Conservation (phyloP, 2,888 invertebrate species). For the Thereva unica region DNA sequence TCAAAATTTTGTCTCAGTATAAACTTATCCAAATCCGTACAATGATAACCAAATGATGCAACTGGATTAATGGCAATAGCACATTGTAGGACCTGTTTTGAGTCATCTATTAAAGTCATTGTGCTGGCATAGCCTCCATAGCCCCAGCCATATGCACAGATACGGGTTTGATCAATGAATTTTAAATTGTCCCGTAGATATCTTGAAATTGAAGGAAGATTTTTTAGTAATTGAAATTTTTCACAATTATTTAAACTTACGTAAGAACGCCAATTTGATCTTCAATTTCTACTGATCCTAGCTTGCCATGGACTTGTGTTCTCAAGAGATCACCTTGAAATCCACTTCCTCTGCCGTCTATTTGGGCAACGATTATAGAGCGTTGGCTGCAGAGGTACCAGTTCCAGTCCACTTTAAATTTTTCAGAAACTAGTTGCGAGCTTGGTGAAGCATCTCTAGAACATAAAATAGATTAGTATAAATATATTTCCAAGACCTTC, state of each 20-base stretch:
- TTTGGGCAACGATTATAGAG: constrained; percentile 83
- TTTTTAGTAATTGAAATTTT: not conserved
- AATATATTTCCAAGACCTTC: not conserved
- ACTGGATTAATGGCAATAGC: constrained; percentile 86
- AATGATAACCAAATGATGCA: constrained; percentile 80
- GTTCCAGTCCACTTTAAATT: constrained; percentile 80
- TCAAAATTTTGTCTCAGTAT: not conserved
- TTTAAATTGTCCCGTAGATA: constrained; percentile 78
- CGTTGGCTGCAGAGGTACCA: constrained; percentile 81
- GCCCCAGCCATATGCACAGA: constrained; percentile 83
- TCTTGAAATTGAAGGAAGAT: constrained; percentile 52
- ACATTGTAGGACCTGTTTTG: constrained; percentile 77
- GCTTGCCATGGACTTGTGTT: constrained; percentile 72
- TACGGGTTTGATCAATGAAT: constrained; percentile 78
- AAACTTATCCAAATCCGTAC: constrained; percentile 54
- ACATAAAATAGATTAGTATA: not conserved
- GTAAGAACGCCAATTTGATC: constrained; percentile 74
- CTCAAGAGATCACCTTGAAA: constrained; percentile 77
- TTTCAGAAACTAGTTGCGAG: constrained; percentile 80
- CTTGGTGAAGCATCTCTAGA: constrained; percentile 78
- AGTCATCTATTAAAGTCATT: constrained; percentile 78
- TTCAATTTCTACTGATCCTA: constrained; percentile 75
- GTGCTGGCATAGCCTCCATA: constrained; percentile 87
- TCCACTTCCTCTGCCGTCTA: constrained; percentile 87
- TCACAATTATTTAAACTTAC: constrained; percentile 55